Conservation (phyloP, 2,888 invertebrate genomes). For the Gerris lacustris region DNA sequence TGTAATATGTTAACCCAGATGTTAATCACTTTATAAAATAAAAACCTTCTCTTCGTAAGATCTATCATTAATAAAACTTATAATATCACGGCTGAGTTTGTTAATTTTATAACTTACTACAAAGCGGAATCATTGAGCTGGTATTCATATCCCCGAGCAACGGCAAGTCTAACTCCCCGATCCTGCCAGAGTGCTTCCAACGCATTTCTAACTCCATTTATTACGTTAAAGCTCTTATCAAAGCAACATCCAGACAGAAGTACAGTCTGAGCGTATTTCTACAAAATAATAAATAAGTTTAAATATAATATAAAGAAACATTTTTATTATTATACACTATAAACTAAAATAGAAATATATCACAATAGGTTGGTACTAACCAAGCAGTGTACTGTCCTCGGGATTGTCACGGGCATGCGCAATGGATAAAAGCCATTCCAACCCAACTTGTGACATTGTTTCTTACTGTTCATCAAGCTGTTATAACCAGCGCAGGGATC, state of each 20-base stretch:
- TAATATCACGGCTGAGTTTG: too few relatives aligned
- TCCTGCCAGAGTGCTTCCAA: conserved; percentile 50
- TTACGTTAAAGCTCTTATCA: conserved; percentile 44
- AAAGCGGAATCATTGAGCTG: conserved; percentile 54
- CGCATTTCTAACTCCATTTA: conserved; percentile 42
- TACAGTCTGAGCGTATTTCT: conserved; percentile 43
- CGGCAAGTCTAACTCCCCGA: conserved; percentile 48
- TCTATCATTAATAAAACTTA: too few relatives aligned
- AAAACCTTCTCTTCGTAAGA: too few relatives aligned
- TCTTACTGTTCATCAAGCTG: too few relatives aligned
- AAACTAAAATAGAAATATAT: not conserved
- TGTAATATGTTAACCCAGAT: too few relatives aligned
- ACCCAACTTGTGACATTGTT: too few relatives aligned
- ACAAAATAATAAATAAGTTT: conserved; percentile 25
- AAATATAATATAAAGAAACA: conserved; percentile 8
- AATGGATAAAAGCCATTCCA: too few relatives aligned
- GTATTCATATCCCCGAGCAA: conserved; percentile 53
- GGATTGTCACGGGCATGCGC: too few relatives aligned
- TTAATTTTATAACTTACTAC: conserved; percentile 43
- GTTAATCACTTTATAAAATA: too few relatives aligned
- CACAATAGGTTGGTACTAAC: too few relatives aligned
- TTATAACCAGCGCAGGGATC: too few relatives aligned
- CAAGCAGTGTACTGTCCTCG: too few relatives aligned
- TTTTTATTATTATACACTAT: not conserved
- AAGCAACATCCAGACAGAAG: conserved; percentile 43